Conservation (phyloP, 2,113 vertebrate genomes). For the Bufo bufo region DNA sequence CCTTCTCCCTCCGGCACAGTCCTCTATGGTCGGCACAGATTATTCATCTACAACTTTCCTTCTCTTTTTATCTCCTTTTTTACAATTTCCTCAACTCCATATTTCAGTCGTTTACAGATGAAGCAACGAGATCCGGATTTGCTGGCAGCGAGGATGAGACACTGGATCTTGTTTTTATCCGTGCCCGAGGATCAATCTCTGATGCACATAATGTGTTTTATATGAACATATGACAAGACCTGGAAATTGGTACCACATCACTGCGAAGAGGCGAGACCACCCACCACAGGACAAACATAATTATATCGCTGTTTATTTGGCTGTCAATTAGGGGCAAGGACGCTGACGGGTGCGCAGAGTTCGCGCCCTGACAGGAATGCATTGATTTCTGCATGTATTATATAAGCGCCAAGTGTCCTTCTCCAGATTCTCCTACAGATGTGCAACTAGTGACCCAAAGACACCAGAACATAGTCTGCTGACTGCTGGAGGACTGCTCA, state of each 20-base stretch:
- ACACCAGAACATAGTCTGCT: neutral
- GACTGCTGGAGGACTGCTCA: neutral
- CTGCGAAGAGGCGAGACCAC: constrained; percentile 38
- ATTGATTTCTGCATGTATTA: constrained; percentile 43
- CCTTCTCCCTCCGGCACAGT: neutral
- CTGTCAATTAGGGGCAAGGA: constrained; percentile 50
- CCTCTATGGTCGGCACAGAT: neutral
- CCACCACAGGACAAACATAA: constrained; percentile 46
- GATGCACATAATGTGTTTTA: constrained; percentile 41
- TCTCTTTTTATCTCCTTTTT: neutral
- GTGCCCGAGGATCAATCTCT: neutral
- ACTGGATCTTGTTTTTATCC: neutral
- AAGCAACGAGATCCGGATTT: neutral
- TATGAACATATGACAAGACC: constrained; percentile 47
- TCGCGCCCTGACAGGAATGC: neutral
- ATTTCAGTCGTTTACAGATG: neutral
- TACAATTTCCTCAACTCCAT: neutral
- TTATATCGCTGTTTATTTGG: constrained; percentile 55
- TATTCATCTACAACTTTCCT: neutral
- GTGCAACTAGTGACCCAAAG: neutral
- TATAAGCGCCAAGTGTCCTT: neutral
- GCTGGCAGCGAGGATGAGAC: neutral
- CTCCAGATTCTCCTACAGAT: neutral
- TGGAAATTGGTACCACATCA: constrained; percentile 51
- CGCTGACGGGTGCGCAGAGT: constrained; percentile 16